Evolutionary conservation across 2,888 invertebrate species (phyloP), one percentile per base, ranked within the genome.

Genomic region (Spatulosminthurus flaviceps): DNA sequence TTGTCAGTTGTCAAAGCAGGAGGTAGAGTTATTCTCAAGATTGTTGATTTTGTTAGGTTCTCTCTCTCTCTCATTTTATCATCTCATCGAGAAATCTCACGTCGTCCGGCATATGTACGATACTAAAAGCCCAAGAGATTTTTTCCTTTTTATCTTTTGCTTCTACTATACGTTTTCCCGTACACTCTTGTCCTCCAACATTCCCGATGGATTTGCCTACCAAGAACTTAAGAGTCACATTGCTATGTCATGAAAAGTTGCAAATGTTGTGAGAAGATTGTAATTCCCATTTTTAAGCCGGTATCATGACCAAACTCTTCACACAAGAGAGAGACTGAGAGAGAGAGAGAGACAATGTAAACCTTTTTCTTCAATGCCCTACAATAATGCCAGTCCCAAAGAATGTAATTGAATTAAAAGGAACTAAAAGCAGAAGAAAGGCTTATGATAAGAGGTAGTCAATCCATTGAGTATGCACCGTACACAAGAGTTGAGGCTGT

Each of bases 71-170:
- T n/a, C 7, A 64, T 26, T 64, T 64, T 64, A 64, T 64, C 64
- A 16, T 64, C 64, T 16, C 64, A 64, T 64, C 64, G 64, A 64
- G 64, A 64, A 64, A 64, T 64, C 64, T 64, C 64, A 64, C 64
- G 64, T 64, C 2, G 64, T 64, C 4, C n/a, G n/a, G n/a, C n/a
- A n/a, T n/a, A n/a, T n/a, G n/a, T n/a, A n/a, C n/a, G n/a, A n/a
- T n/a, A n/a, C n/a, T n/a, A 16, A 9, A 64, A 51, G 51, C 16
- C 16, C n/a, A n/a, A 51, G 51, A 19, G 19, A n/a, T 51, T 51
- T 51, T 51, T 51, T 51, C 51, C n/a, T 19, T n/a, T 51, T 4
- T 9, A 51, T 51, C 51, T 16, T n/a, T n/a, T n/a, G n/a, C n/a
- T n/a, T n/a, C n/a, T n/a, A n/a, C n/a, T n/a, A n/a, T n/a, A n/a